Conservation (phyloP, 2,888 invertebrate genomes). For the Gandaritis pyraliata region DNA sequence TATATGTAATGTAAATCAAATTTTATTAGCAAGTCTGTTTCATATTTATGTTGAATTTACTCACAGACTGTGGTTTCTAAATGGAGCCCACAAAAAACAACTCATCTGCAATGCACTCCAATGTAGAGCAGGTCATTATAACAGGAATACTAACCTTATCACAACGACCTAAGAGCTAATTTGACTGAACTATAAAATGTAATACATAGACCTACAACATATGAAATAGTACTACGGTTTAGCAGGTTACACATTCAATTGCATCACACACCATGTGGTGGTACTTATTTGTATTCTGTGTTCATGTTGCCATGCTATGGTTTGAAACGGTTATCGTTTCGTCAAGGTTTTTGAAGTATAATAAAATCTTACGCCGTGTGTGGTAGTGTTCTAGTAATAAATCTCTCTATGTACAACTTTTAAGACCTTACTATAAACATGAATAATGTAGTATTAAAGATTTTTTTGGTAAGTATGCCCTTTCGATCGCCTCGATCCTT, state of each 20-base stretch:
- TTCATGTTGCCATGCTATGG: constrained; percentile 39
- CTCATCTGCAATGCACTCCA: constrained; percentile 33
- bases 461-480: no score
- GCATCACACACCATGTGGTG: constrained; percentile 46
- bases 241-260: constrained; percentile 42
- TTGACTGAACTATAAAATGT: constrained; percentile 15
- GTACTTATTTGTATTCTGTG: no score
- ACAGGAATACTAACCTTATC: constrained; percentile 20
- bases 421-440: no score
- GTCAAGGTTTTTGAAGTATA: constrained; percentile 47
- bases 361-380: constrained; percentile 3
- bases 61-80: constrained; percentile 29
- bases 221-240: not conserved
- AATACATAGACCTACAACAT: constrained; percentile 30
- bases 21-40: no score
- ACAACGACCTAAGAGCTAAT: constrained; percentile 23
- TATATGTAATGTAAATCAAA: no score
- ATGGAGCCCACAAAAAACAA: constrained; percentile 34
- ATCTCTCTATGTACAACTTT: no score
- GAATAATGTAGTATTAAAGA: no score
- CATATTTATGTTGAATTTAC: constrained; percentile 15
- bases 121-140: constrained; percentile 31
- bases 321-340: constrained; percentile 40
- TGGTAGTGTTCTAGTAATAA: not conserved
- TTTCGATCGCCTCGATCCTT: no score